Conservation (phyloP, 2,113 vertebrate genomes). For the Chaetodon trifascialis region DNA sequence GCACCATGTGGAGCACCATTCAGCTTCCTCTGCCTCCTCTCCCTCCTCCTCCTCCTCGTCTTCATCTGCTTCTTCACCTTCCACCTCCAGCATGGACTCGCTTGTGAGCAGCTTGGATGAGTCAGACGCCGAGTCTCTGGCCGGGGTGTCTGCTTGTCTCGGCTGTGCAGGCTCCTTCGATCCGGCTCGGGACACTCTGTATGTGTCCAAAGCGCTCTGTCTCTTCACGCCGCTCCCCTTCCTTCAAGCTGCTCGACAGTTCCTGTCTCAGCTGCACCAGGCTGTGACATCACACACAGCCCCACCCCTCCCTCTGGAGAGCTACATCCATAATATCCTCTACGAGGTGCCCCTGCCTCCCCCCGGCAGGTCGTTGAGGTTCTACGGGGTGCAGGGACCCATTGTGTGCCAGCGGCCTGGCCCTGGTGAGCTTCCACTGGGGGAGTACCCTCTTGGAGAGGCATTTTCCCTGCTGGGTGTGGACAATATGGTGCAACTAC, state of each 20-base stretch:
- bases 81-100: slow-evolving; percentile 96
- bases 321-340: slow-evolving; percentile 97
- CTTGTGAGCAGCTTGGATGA: slow-evolving; percentile 92
- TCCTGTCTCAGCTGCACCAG: slow-evolving; percentile 92
- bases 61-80: slow-evolving; percentile 89
- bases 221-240: slow-evolving; percentile 96
- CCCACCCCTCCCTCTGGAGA: slow-evolving; percentile 94
- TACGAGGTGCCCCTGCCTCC: slow-evolving; percentile 96
- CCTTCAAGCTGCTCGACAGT: slow-evolving; percentile 94
- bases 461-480: slow-evolving; percentile 92
- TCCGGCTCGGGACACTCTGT: slow-evolving; percentile 92
- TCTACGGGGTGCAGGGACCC: slow-evolving; percentile 95
- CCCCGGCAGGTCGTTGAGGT: slow-evolving; percentile 93
- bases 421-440: slow-evolving; percentile 91
- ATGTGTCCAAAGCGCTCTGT: slow-evolving; percentile 96
- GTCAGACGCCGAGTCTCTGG: slow-evolving; percentile 86
- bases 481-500: slow-evolving; percentile 96
- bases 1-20: slow-evolving; percentile 93
- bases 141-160: slow-evolving; percentile 76
- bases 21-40: slow-evolving; percentile 80
- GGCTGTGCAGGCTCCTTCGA: slow-evolving; percentile 89
- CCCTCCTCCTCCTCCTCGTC: slow-evolving; percentile 69
- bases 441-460: slow-evolving; percentile 92
- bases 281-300: slow-evolving; percentile 91
- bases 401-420: slow-evolving; percentile 95